Evolutionary conservation across 2,888 invertebrate genomes (phyloP), one percentile per base, ranked within the genome.

Genomic region (Cataglyphis altisquamis): DNA sequence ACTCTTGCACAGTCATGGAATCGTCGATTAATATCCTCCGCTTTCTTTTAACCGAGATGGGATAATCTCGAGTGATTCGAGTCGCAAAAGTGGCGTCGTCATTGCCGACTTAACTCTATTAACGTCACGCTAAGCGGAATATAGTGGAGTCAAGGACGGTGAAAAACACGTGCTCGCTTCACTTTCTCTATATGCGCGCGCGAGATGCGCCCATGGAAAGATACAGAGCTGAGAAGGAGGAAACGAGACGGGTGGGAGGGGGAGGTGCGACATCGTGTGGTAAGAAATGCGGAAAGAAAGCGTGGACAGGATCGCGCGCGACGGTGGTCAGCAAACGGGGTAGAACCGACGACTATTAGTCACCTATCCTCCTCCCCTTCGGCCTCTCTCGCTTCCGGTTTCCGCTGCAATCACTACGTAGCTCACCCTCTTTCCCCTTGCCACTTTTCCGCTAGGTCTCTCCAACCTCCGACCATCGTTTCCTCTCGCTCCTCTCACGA

Each of bases 331-430:
- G 86, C 84, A 88, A 86, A 84, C 87, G 85, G 81, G 84, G 81
- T 82, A 84, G 88, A 52, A 84, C 87, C 89, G 75, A 82, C 68
- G 88, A 88, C 93, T 91, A 92, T 92, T 92, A 91, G 92, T 93
- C 91, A 92, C 88, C 87, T 78, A 85, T 77, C 72, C 86, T 83
- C 74, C 62, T 82, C 60, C 67, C 88, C 82, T 89, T 78, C 87
- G 75, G 84, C 86, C 84, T 62, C 70, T 45, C 67, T 73, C 83
- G 77, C 86, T 87, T 86, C 83, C 89, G 89, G 87, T 82, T 90
- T 84, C 67, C 84, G 86, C 87, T 88, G 91, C 91, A 90, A 90
- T 90, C 90, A 89, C 89, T 86, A 86, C 87, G 87, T 86, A 87
- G 83, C 87, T 90, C 87, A 84, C 72, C 86, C 83, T 63, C 81